Percentiles rank a stretch among this genome's conserved stretches.
Evolutionary conservation across 2,113 vertebrate species (phyloP).

Genomic region (Lagopus muta): DNA sequence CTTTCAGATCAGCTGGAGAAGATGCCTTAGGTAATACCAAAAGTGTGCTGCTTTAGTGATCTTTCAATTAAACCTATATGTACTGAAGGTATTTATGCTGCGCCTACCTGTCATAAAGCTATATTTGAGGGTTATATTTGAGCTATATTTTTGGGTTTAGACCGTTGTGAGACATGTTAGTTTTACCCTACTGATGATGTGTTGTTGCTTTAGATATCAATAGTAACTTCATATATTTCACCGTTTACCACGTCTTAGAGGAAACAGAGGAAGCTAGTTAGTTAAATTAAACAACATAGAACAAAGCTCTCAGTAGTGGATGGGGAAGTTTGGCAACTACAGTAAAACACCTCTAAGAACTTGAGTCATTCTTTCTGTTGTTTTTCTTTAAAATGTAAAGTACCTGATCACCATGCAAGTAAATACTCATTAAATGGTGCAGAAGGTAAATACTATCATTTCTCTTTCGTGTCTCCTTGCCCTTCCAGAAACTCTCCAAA

Average conservation of each 20-base stretch:
- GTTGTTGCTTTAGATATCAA: neutral
- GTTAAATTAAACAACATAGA: neutral
- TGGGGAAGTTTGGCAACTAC: neutral
- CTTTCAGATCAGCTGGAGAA: neutral
- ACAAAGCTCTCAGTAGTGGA: fast-evolving
- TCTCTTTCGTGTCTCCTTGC: neutral
- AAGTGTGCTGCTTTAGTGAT: neutral
- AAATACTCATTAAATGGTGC: neutral
- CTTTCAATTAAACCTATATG: neutral
- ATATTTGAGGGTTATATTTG: neutral
- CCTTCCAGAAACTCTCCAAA: constrained; percentile 34
- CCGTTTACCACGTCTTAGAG: neutral
- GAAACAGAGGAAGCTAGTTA: neutral
- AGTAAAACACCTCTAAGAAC: neutral
- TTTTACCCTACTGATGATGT: too few relatives aligned
- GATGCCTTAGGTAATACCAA: neutral
- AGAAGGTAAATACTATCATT: neutral
- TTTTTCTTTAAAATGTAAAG: neutral
- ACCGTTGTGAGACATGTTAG: too few relatives aligned
- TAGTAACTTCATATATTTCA: neutral
- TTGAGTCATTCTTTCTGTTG: neutral
- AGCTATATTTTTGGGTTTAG: too few relatives aligned
- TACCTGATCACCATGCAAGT: neutral
- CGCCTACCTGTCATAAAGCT: neutral
- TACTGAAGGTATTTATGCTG: neutral